Conservation (phyloP, 1,140 invertebrate genomes). For the Cherax quadricarinatus region DNA sequence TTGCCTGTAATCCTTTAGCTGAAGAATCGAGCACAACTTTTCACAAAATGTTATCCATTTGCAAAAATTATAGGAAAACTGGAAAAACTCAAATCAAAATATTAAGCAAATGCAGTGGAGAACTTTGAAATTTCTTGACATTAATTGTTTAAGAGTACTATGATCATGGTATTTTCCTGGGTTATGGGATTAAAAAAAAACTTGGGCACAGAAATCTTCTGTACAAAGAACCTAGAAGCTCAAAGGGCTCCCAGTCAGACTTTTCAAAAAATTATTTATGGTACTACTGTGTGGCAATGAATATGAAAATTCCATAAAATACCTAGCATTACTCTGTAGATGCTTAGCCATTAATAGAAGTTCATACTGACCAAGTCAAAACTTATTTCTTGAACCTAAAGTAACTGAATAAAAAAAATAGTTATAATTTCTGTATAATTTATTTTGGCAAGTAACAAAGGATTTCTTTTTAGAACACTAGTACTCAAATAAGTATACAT, state of each 20-base stretch:
- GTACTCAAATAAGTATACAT: slow-evolving; percentile 4
- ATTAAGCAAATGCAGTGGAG: too few relatives aligned
- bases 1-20: background rate
- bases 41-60: background rate
- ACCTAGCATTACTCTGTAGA: background rate
- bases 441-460: background rate
- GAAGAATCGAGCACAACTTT: slow-evolving; percentile 3
- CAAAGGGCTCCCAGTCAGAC: background rate
- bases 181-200: too few relatives aligned
- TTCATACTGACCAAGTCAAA: background rate
- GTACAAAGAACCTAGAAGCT: too few relatives aligned
- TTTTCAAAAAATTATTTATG: too few relatives aligned
- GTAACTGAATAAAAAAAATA: background rate
- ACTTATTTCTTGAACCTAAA: background rate
- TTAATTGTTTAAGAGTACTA: background rate
- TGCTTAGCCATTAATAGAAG: background rate
- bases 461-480: background rate
- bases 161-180: too few relatives aligned
- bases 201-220: too few relatives aligned
- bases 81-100: background rate
- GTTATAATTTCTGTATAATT: background rate
- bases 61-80: background rate
- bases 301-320: background rate
- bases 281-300: background rate
- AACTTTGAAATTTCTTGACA: background rate